Evolutionary conservation across 2,797 vertebrate species (phyloP).

Genomic region (Acanthurus tractus): DNA sequence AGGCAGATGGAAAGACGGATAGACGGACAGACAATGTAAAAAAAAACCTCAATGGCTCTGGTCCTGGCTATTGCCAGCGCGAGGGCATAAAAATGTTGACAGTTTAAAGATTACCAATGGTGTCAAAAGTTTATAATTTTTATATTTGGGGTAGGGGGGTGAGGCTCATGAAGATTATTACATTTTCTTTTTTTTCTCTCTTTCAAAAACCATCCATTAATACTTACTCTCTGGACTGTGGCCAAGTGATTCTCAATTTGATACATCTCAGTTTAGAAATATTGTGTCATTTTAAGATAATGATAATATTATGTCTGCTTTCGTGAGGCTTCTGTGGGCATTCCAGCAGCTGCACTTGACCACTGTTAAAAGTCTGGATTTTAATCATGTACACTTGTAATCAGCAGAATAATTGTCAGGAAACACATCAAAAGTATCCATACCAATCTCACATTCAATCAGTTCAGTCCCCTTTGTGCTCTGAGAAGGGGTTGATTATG

Average conservation of each 20-base stretch:
- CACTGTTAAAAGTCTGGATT: not conserved
- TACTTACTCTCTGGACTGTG: slow-evolving; percentile 20
- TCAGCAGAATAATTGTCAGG: slow-evolving; percentile 55
- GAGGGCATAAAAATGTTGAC: too few relatives aligned
- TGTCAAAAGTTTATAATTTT: too few relatives aligned
- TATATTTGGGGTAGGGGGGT: too few relatives aligned
- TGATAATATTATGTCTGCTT: slow-evolving; percentile 9
- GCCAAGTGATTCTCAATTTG: slow-evolving; percentile 13
- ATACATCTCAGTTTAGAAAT: slow-evolving; percentile 11
- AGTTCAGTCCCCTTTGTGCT: slow-evolving; percentile 51
- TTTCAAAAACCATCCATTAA: not conserved
- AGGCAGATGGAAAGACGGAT: too few relatives aligned
- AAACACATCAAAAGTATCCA: slow-evolving; percentile 56
- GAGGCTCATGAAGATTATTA: too few relatives aligned
- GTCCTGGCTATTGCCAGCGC: too few relatives aligned
- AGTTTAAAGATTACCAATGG: too few relatives aligned
- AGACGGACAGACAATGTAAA: too few relatives aligned
- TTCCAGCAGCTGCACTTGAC: too few relatives aligned
- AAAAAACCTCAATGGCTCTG: too few relatives aligned
- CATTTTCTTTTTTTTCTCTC: too few relatives aligned
- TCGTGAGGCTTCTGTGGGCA: not conserved
- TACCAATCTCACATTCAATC: slow-evolving; percentile 71
- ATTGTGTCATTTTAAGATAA: slow-evolving; percentile 28
- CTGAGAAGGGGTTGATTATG: slow-evolving; percentile 48
- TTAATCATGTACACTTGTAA: slow-evolving; percentile 33